These are phyloP conservation scores for Equus quagga DNA, from an alignment of 2,113 vertebrate genomes.

Conservation along the genomic window DNA sequence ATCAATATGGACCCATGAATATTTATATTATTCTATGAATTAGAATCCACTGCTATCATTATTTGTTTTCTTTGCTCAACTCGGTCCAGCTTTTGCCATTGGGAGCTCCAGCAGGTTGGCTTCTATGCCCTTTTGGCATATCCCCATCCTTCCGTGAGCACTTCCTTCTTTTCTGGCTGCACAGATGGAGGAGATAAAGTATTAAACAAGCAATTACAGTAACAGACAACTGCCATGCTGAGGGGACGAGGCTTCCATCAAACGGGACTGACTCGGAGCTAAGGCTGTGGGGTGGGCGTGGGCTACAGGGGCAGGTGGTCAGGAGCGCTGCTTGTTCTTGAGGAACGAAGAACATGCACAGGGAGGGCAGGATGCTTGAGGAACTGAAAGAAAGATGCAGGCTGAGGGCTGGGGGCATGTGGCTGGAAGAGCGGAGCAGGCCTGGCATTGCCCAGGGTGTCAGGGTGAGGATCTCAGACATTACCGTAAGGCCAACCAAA, in stretches of 20 bases:
- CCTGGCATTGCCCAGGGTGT: neutral
- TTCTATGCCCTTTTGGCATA: neutral
- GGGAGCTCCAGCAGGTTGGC: neutral
- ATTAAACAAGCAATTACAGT: neutral
- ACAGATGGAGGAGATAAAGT: neutral
- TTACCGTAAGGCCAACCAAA: neutral
- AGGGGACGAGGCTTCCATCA: neutral
- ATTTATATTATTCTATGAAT: neutral
- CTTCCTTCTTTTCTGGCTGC: neutral
- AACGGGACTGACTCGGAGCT: neutral
- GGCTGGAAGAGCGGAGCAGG: neutral
- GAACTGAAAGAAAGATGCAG: slow-evolving; percentile 47
- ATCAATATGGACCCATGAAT: no score
- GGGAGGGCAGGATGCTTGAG: neutral
- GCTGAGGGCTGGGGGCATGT: neutral
- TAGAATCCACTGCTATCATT: neutral
- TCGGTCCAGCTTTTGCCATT: neutral
- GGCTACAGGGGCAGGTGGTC: neutral
- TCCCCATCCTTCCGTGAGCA: neutral
- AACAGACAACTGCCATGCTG: neutral
- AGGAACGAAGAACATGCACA: neutral
- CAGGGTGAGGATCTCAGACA: neutral
- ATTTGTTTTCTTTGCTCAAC: neutral
- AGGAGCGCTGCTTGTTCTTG: neutral
- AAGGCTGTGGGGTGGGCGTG: neutral